Percentiles rank a stretch among this genome's conserved stretches.
Evolutionary conservation across 2,888 invertebrate genomes (phyloP).

Genomic region (Onthophagus sagittarius): DNA sequence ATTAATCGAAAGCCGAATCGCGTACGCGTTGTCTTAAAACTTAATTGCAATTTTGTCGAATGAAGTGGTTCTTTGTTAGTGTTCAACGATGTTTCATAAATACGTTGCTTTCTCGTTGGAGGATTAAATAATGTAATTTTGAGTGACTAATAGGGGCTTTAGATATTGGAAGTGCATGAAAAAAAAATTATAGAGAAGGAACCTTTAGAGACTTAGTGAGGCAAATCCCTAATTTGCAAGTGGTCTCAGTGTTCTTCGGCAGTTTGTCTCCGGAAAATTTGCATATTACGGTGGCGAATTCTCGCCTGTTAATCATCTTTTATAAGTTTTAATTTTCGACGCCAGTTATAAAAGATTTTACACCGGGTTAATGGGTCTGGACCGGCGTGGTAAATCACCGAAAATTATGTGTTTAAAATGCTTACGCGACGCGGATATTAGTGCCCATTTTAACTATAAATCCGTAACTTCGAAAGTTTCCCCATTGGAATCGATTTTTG

Average conservation of each 20-base stretch:
- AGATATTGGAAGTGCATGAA: background rate
- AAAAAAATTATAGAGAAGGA: background rate
- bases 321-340: conserved; percentile 13
- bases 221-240: conserved; percentile 8
- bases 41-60: background rate
- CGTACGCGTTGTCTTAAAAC: background rate
- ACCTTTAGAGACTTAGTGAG: background rate
- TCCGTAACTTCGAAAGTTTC: conserved; percentile 20
- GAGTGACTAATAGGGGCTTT: background rate
- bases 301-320: conserved; percentile 5
- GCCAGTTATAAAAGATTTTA: conserved; percentile 9
- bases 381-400: background rate
- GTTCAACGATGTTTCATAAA: background rate
- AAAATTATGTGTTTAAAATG: conserved; percentile 14
- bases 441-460: conserved; percentile 23
- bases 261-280: conserved; percentile 6
- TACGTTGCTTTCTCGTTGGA: background rate
- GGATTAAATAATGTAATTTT: background rate
- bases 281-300: conserved; percentile 1
- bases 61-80: background rate
- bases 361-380: conserved; percentile 4
- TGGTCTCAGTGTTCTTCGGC: background rate
- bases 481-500: conserved; percentile 19
- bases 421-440: conserved; percentile 19
- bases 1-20: background rate